Conservation (phyloP, 2,797 vertebrate genomes). For the Mormyrus proboscirostris region DNA sequence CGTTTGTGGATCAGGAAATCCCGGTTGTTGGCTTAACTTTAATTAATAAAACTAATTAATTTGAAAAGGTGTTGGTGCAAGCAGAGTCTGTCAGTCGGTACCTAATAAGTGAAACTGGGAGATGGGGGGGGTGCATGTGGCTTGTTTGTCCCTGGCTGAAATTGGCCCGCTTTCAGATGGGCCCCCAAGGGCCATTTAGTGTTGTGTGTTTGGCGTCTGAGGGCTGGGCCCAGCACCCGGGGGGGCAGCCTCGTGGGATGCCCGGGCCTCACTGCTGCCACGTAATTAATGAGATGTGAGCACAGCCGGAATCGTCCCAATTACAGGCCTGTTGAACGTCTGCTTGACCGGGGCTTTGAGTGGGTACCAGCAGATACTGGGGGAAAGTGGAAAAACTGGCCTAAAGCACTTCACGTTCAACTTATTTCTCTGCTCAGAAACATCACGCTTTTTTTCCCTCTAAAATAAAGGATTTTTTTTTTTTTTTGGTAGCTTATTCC, state of each 20-base stretch:
- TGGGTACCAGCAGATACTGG: not conserved
- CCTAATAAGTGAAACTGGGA: not conserved
- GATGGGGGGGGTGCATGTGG: not conserved
- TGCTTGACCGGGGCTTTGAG: not conserved
- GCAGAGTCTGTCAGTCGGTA: not conserved
- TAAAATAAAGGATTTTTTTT: not conserved
- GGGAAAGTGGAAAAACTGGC: not conserved
- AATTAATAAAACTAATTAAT: not conserved
- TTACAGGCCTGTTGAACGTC: slow-evolving; percentile 35
- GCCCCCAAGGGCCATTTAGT: slow-evolving; percentile 29
- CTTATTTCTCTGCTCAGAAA: not conserved
- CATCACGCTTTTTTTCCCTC: not conserved
- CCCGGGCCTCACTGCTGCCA: slow-evolving; percentile 33
- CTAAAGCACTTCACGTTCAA: not conserved
- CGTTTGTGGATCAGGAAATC: not conserved
- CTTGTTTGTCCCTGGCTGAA: not conserved
- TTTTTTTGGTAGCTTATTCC: not conserved
- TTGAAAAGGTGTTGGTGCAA: not conserved
- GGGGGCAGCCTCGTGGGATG: slow-evolving; percentile 22
- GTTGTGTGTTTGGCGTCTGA: slow-evolving; percentile 33
- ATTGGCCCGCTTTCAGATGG: slow-evolving; percentile 19
- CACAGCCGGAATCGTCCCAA: slow-evolving; percentile 42
- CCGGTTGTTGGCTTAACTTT: not conserved
- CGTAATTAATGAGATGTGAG: slow-evolving; percentile 57
- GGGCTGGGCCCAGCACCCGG: slow-evolving; percentile 17